Conservation (phyloP, 2,888 invertebrate genomes). For the Trichogramma evanescens region DNA sequence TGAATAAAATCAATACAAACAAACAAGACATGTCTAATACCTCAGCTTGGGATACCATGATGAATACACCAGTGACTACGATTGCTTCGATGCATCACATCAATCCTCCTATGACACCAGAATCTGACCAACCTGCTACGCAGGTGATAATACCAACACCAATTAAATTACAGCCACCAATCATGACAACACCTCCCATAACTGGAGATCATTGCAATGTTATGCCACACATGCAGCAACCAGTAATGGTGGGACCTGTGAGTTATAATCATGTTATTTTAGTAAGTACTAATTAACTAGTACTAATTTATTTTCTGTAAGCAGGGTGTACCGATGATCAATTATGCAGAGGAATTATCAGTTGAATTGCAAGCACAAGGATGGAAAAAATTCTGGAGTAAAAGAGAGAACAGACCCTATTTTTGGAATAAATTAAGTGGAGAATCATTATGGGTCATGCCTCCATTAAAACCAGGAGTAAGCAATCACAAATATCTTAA, state of each 20-base stretch:
- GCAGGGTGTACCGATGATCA: neutral
- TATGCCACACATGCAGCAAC: conserved; percentile 44
- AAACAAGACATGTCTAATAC: conserved; percentile 46
- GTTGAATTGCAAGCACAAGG: conserved; percentile 74
- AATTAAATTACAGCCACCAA: conserved; percentile 44
- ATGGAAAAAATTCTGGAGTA: conserved; percentile 96
- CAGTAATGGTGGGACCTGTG: conserved; percentile 36
- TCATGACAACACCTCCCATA: conserved; percentile 38
- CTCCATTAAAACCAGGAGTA: conserved; percentile 65
- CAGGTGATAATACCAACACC: conserved; percentile 48
- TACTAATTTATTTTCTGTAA: neutral
- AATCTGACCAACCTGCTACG: conserved; percentile 34
- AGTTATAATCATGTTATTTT: neutral
- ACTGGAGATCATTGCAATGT: conserved; percentile 35
- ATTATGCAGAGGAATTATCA: conserved; percentile 51
- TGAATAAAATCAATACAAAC: neutral
- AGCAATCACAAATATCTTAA: conserved; percentile 4
- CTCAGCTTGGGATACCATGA: conserved; percentile 46
- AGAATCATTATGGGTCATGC: conserved; percentile 96
- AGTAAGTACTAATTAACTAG: neutral
- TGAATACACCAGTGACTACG: conserved; percentile 34
- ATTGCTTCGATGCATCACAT: conserved; percentile 35
- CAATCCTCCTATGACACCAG: conserved; percentile 38
- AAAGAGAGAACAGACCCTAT: conserved; percentile 88
- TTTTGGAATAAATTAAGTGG: conserved; percentile 95